phyloP scores from a whole-genome alignment of 1,140 invertebrate species.

The Anadara kagoshimensis region DNA sequence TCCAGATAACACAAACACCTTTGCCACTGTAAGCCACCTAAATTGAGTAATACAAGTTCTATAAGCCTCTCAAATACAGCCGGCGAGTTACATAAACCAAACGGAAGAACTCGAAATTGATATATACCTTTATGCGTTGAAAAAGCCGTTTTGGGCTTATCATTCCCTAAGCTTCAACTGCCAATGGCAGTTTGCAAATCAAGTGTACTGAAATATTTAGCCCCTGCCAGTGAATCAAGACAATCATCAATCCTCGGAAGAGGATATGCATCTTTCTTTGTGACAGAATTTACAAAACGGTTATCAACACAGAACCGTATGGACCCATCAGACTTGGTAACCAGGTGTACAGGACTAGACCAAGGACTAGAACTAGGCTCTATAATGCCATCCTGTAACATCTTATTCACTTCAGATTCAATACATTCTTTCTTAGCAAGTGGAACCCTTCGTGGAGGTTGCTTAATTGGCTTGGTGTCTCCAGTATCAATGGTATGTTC shows the following conservation, averaged over 20 bases:
- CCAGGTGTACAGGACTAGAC: conserved; percentile 22
- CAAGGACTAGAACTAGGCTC: conserved; percentile 38
- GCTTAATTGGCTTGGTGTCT: conserved; percentile 17
- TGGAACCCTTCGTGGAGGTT: conserved; percentile 28
- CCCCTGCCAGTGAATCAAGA: conserved; percentile 29
- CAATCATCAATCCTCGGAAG: conserved; percentile 38
- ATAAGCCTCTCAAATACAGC: conserved; percentile 11
- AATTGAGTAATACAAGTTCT: background rate
- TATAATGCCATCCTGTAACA: conserved; percentile 30
- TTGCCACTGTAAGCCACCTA: conserved; percentile 1
- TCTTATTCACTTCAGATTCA: conserved; percentile 30
- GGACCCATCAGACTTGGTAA: conserved; percentile 38
- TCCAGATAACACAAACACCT: conserved; percentile 27
- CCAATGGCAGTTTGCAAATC: conserved; percentile 54
- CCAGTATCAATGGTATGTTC: conserved; percentile 37
- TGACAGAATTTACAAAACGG: conserved; percentile 71
- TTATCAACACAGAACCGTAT: conserved; percentile 72
- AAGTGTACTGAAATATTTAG: conserved; percentile 39
- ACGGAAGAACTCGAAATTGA: conserved; percentile 38
- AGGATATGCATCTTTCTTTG: conserved; percentile 39
- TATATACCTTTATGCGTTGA: conserved; percentile 27
- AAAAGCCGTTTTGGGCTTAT: conserved; percentile 38
- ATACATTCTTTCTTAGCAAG: conserved; percentile 23
- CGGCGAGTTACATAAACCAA: conserved; percentile 38
- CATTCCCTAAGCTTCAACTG: conserved; percentile 46